Conservation (phyloP, 2,113 vertebrate species). For the Halcyon malimbica region DNA sequence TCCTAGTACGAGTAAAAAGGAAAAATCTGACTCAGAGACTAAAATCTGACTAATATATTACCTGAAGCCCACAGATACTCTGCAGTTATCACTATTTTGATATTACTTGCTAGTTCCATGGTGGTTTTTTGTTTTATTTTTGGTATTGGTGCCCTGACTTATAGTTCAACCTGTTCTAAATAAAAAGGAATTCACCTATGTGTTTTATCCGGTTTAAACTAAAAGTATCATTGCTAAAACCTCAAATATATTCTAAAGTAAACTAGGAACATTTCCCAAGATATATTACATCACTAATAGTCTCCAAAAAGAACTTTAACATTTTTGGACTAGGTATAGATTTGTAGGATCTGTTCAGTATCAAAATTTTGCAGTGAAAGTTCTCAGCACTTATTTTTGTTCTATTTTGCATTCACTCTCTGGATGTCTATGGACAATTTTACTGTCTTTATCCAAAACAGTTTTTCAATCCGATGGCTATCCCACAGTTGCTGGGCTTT, state of each 20-base stretch:
- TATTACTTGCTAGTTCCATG: not conserved
- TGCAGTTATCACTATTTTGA: not conserved
- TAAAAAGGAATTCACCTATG: not conserved
- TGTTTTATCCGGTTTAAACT: not conserved
- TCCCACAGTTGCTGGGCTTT: not conserved
- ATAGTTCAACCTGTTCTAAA: not conserved
- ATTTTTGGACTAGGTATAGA: not conserved
- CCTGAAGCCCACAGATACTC: not conserved
- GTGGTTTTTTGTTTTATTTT: not conserved
- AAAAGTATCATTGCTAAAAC: not conserved
- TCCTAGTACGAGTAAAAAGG: not conserved
- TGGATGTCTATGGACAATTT: not conserved
- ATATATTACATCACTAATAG: not conserved
- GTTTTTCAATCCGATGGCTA: not conserved
- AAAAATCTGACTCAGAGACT: not conserved
- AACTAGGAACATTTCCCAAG: not conserved
- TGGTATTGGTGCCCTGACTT: not conserved
- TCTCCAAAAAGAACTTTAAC: not conserved
- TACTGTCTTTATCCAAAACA: not conserved
- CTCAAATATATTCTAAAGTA: not conserved
- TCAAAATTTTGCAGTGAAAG: not conserved
- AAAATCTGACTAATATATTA: not conserved
- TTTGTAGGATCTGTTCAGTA: not conserved
- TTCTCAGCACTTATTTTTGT: not conserved
- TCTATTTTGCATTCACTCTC: not conserved